phyloP scores from a whole-genome alignment of 2,113 vertebrate species.

The Nothoprocta perdicaria region DNA sequence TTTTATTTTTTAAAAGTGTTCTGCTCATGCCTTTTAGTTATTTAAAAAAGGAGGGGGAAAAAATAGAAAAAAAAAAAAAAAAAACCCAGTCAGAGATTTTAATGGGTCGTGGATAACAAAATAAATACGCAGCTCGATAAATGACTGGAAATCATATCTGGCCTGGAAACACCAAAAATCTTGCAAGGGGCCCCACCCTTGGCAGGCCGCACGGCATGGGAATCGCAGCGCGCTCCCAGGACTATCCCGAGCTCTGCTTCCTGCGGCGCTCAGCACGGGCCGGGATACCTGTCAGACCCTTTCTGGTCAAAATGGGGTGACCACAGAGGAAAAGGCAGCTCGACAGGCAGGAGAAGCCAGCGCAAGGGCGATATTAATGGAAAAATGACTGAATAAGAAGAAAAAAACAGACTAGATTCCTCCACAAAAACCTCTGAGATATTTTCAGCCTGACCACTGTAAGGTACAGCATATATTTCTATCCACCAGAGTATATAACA shows the following conservation, averaged over 20 bases:
- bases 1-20: not conserved
- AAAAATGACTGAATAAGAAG: not conserved
- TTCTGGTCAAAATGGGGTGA: not conserved
- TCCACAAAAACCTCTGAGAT: not conserved
- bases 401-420: not conserved
- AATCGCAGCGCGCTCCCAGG: not conserved
- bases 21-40: conserved; percentile 25
- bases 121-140: conserved; percentile 22
- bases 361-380: not conserved
- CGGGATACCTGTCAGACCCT: not conserved
- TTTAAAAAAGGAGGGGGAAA: not conserved
- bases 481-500: not conserved
- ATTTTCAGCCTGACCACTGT: not conserved
- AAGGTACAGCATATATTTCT: not conserved
- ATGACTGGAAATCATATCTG: conserved; percentile 47
- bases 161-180: conserved; percentile 34
- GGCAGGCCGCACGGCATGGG: not conserved
- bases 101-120: conserved; percentile 18
- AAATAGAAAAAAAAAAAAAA: not conserved
- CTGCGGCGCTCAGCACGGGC: not conserved
- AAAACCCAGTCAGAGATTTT: not conserved
- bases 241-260: not conserved
- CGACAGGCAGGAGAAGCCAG: not conserved
- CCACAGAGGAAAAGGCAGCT: not conserved
- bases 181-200: conserved; percentile 49